A percentile compares a stretch with the other conserved stretches of the same genome.
phyloP scores from a whole-genome alignment of 2,888 invertebrate genomes.

The Seira sanloemensis region DNA sequence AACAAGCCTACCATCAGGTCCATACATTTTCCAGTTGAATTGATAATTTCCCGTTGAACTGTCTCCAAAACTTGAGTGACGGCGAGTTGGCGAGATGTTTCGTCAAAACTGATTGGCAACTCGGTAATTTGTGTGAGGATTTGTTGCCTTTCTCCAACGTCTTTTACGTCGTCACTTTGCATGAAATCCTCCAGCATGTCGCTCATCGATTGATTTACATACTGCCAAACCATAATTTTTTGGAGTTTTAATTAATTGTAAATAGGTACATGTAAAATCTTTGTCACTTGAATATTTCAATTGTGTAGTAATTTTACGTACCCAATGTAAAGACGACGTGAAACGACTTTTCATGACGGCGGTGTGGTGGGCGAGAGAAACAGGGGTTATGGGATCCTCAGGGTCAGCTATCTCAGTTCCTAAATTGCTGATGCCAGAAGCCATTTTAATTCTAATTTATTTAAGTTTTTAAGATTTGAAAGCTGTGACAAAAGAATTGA shows the following conservation, averaged over 20 bases:
- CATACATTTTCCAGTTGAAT: slow-evolving; percentile 6
- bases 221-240: slow-evolving; percentile 31
- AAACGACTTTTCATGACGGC: not conserved
- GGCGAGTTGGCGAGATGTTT: slow-evolving; percentile 22
- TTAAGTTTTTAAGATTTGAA: too few relatives aligned
- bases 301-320: not conserved
- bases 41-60: slow-evolving; percentile 14
- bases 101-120: slow-evolving; percentile 36
- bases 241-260: too few relatives aligned
- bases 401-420: not conserved
- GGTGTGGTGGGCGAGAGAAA: not conserved
- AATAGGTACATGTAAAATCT: too few relatives aligned
- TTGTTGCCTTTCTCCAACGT: not conserved
- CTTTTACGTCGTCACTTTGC: not conserved
- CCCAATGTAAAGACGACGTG: not conserved
- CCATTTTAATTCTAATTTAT: not conserved
- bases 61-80: not conserved
- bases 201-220: slow-evolving; percentile 35
- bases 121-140: slow-evolving; percentile 26
- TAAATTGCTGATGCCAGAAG: too few relatives aligned
- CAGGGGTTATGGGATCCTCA: not conserved
- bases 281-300: not conserved
- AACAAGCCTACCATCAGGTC: slow-evolving; percentile 2
- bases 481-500: too few relatives aligned
- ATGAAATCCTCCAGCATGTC: slow-evolving; percentile 49